These are phyloP conservation scores for Solea senegalensis DNA, from an alignment of 2,113 vertebrate genomes.

Conservation along the genomic window DNA sequence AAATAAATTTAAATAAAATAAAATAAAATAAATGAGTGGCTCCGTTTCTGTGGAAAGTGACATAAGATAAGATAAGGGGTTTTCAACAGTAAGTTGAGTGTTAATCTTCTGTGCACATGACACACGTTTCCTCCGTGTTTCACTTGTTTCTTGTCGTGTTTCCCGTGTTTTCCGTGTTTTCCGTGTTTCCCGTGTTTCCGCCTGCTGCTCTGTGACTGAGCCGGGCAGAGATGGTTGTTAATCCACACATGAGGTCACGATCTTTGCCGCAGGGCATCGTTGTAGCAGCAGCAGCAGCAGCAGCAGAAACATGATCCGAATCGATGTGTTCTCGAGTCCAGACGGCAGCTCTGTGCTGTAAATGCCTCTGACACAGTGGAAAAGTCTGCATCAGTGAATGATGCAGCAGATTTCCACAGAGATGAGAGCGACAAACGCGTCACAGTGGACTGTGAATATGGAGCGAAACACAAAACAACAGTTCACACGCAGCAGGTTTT, in stretches of 20 bases:
- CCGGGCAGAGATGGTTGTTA: constrained; percentile 10
- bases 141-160: not conserved
- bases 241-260: constrained; percentile 33
- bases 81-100: too few species aligned
- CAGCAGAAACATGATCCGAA: constrained; percentile 50
- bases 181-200: not conserved
- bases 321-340: constrained; percentile 34
- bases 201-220: not conserved
- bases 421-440: not conserved
- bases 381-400: constrained; percentile 30
- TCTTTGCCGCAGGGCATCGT: constrained; percentile 36
- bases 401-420: constrained; percentile 34
- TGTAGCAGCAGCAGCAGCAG: constrained; percentile 2
- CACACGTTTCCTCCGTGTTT: too few species aligned
- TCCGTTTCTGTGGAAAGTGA: too few species aligned
- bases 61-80: too few species aligned
- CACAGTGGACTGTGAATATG: too few species aligned
- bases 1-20: too few species aligned
- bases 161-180: too few species aligned
- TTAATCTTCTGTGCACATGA: too few species aligned
- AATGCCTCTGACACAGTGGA: constrained; percentile 28
- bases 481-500: too few species aligned
- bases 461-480: too few species aligned
- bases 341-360: constrained; percentile 15
- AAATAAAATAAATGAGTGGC: too few species aligned